Base-by-base conservation (phyloP, 2,888 invertebrate species). In the Macropis europaea region DNA sequence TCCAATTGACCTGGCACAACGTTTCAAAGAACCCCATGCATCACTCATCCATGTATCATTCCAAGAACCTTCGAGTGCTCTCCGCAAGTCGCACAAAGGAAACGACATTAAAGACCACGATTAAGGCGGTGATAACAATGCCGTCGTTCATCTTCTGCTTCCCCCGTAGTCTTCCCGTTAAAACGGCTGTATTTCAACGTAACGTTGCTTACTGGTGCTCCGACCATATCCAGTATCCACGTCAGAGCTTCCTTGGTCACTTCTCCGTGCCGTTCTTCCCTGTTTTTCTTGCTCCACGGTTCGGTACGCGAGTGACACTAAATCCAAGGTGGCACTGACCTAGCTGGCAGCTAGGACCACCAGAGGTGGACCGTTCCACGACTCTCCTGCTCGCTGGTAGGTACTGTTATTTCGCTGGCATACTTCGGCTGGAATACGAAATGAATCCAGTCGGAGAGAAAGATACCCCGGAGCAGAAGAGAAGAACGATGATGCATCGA, bases 371-470 rank as follows among this genome's bases (percentile, higher is more conserved):
- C 81, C 80, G 79, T 75, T 81, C 66, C 66, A 62, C 47, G 63
- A n/a, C 15, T 57, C 73, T 71, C 66, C 68, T 32, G 62, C 75
- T 60, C 63, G 74, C 68, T 45, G 59, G 56, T 42, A 36, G 48
- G 82, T 87, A 87, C 87, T 86, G 87, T 87, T 87, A 87, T 83
- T 86, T 82, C 73, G 61, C 79, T 87, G 87, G 83, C 87, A 87
- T 78, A 87, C 87, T 87, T 87, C 67, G 82, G 54, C 70, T 67
- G 73, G 84, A 85, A 87, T 85, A 84, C 83, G 74, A 85, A 86
- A 86, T 82, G 77, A 70, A 76, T 50, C 28, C 61, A 9, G 22
- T 5, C 38, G 34, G 38, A 36, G 45, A 30, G 45, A 34, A 50
- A 40, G n/a, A 38, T 26, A n/a, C 26, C 30, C 22, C 11, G 11